Evolutionary conservation across 1,140 invertebrate genomes (phyloP), one percentile per base, ranked within the genome.

Genomic region (Solenopsis fugax): DNA sequence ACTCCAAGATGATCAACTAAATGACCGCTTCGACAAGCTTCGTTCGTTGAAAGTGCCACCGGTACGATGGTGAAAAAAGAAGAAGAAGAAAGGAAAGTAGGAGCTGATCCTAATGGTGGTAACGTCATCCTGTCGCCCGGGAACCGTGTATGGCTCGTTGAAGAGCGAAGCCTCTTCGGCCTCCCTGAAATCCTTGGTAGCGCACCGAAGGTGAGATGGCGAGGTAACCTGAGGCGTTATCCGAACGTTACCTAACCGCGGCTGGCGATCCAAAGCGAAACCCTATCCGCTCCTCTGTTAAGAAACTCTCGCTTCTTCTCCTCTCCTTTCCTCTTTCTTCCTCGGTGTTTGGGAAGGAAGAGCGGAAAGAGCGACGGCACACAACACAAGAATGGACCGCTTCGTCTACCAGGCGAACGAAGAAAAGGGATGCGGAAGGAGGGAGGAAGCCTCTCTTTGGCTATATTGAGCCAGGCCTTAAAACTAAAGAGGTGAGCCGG

Each of bases 211-310:
- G 91, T 89, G 89, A 92, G 91, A 91, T 82, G 90, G 77, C 56
- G 88, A 88, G 90, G 92, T 93, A 93, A 93, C 92, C 92, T 82
- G 93, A 93, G 86, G 92, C 92, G 91, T 92, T 89, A 91, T 85
- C 85, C 84, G 87, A 90, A 90, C 91, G 86, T 93, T 91, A 91
- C 86, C 90, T 90, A 92, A 88, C 88, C 87, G 80, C 81, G 88
- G 84, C 69, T 88, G 91, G 89, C 89, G 91, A 91, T 91, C 91
- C 87, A 87, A 91, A 89, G 90, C 88, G 93, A 92, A 93, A 93
- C 86, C 86, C 86, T 93, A 93, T 92, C 90, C 89, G 89, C 86
- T 88, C 73, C 72, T 88, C 89, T 90, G 90, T 91, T 86, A 90
- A 91, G 90, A 91, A 89, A 89, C 87, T 92, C 75, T 72, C 88